Conservation (phyloP, 1,140 invertebrate species). For the Penaeus indicus region DNA sequence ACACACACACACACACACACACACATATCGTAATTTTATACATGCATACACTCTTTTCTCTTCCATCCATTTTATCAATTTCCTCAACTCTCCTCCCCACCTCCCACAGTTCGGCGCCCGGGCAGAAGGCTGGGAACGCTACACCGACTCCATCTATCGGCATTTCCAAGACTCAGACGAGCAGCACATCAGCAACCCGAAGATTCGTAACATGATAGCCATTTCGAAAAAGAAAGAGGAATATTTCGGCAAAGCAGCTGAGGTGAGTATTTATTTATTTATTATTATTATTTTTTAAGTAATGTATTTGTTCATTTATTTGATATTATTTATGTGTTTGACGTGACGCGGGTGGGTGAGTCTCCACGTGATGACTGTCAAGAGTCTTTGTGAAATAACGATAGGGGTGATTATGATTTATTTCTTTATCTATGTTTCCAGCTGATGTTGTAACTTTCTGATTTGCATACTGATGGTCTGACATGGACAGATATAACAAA, state of each 20-base stretch:
- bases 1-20: not conserved
- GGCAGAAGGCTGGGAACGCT: conserved; percentile 71
- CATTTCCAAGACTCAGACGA: not conserved
- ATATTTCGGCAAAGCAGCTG: conserved; percentile 44
- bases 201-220: conserved; percentile 31
- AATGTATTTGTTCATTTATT: too few species aligned
- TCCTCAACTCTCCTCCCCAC: not conserved
- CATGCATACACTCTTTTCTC: not conserved
- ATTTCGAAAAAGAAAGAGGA: conserved; percentile 1
- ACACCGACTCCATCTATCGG: conserved; percentile 35
- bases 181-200: conserved; percentile 30
- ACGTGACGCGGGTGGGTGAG: too few species aligned
- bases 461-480: too few species aligned
- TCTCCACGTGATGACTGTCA: too few species aligned
- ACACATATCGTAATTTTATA: too few species aligned
- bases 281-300: too few species aligned
- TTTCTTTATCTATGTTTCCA: too few species aligned
- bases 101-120: conserved; percentile 69
- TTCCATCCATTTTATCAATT: not conserved
- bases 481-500: too few species aligned
- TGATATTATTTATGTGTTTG: too few species aligned
- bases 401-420: too few species aligned
- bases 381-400: too few species aligned
- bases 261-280: conserved; percentile 23
- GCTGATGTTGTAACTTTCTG: too few species aligned